Evolutionary conservation across 37 sponge, comb jelly and placozoan genomes (phyloP).

Genomic region (Theonella swinhoei): DNA sequence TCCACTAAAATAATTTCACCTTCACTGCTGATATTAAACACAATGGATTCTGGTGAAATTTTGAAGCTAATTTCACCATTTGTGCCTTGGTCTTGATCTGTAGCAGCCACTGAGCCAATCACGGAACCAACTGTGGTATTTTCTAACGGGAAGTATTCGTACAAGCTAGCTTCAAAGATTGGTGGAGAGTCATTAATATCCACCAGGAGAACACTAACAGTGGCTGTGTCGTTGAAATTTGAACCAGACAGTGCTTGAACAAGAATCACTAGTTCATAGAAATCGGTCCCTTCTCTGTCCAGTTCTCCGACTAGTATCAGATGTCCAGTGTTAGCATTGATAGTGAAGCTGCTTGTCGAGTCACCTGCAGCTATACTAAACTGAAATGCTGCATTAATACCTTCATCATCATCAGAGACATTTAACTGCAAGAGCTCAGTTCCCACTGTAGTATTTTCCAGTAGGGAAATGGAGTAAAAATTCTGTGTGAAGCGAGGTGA

Average conservation of each 20-base stretch:
- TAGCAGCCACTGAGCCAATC: conserved; percentile 7
- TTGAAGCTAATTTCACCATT: conserved; percentile 32
- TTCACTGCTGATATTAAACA: not conserved
- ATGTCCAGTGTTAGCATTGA: conserved; percentile 15
- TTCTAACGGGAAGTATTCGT: not conserved
- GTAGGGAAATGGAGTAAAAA: conserved; percentile 12
- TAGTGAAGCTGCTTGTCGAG: conserved; percentile 15
- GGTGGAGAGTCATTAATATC: conserved; percentile 75
- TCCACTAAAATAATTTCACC: not conserved
- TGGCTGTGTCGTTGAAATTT: conserved; percentile 11
- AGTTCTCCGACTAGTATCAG: conserved; percentile 25
- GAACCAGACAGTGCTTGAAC: conserved; percentile 5
- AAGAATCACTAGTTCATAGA: conserved; percentile 9
- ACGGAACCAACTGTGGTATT: not conserved
- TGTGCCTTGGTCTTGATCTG: conserved; percentile 15
- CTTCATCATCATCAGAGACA: conserved; percentile 46
- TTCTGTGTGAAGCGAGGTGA: conserved; percentile 11
- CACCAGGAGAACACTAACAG: conserved; percentile 2
- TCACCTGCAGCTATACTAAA: conserved; percentile 26
- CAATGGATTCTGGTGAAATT: not conserved
- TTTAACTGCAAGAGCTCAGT: conserved; percentile 15
- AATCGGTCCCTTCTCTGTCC: conserved; percentile 33
- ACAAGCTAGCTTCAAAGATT: conserved; percentile 9
- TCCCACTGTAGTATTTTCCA: conserved; percentile 37
- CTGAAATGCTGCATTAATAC: conserved; percentile 38